Evolutionary conservation across 2,797 vertebrate species (phyloP).

Genomic region (Typhlichthys eigenmanni): DNA sequence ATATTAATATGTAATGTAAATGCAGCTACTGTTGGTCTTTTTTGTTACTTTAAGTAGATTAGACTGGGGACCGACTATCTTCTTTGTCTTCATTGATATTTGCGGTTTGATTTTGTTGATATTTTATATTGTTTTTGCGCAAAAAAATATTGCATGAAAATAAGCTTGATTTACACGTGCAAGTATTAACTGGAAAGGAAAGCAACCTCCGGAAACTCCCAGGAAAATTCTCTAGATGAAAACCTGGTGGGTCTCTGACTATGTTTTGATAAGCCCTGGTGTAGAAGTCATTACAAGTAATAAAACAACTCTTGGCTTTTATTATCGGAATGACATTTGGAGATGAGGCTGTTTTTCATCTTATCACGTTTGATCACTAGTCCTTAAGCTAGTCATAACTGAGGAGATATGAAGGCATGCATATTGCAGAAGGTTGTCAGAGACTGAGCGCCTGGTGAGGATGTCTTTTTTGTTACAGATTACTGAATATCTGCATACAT

Average conservation of each 20-base stretch:
- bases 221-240: not conserved
- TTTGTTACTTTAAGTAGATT: no score
- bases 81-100: not conserved
- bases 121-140: not conserved
- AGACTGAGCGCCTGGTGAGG: constrained; percentile 22
- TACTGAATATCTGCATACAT: constrained; percentile 5
- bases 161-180: not conserved
- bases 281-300: constrained; percentile 19
- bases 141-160: not conserved
- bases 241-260: constrained; percentile 4
- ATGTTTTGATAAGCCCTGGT: constrained; percentile 10
- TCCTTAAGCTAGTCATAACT: constrained; percentile 33
- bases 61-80: no score
- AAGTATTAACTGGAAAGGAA: not conserved
- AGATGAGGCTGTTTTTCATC: constrained; percentile 45
- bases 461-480: constrained; percentile 14
- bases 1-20: no score
- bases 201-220: no score
- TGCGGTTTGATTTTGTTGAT: not conserved
- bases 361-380: constrained; percentile 33
- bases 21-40: no score
- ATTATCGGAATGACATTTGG: constrained; percentile 48
- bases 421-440: constrained; percentile 32
- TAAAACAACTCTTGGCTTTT: constrained; percentile 41
- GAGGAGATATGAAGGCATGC: constrained; percentile 26